phyloP scores from a whole-genome alignment of 2,113 vertebrate genomes.

The Strix aluco region DNA sequence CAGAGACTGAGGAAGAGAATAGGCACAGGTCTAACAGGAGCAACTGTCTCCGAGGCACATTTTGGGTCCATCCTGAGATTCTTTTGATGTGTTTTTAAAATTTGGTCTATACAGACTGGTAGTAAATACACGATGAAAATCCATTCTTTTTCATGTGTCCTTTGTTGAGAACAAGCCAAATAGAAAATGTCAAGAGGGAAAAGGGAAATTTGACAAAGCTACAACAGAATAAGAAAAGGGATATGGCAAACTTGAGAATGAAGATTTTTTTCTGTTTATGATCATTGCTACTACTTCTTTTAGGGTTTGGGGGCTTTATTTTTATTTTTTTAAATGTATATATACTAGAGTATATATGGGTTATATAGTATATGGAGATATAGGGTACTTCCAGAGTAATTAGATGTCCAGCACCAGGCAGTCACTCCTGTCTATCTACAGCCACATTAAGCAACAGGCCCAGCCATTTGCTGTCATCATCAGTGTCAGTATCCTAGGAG shows the following conservation, averaged over 20 bases:
- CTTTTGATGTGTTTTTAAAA: background rate
- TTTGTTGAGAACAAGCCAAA: background rate
- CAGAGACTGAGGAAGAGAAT: background rate
- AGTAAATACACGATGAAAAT: background rate
- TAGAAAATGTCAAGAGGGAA: background rate
- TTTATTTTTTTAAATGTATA: background rate
- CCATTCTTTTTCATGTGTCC: background rate
- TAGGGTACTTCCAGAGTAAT: background rate
- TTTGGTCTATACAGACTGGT: background rate
- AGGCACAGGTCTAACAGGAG: background rate
- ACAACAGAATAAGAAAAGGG: background rate
- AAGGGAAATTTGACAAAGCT: background rate
- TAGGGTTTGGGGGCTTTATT: too few relatives aligned
- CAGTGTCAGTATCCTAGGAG: constrained; percentile 65
- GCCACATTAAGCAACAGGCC: background rate
- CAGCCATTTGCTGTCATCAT: constrained; percentile 37
- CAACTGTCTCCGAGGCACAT: fast-evolving
- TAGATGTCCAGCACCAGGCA: background rate
- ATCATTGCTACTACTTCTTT: background rate
- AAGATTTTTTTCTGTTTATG: background rate
- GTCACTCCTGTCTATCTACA: background rate
- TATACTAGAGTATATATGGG: too few relatives aligned
- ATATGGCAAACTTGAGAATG: background rate
- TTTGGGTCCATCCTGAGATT: background rate
- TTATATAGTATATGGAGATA: background rate